Evolutionary conservation across 2,888 invertebrate genomes (phyloP).

Genomic region (Acanthosoma haemorrhoidale): DNA sequence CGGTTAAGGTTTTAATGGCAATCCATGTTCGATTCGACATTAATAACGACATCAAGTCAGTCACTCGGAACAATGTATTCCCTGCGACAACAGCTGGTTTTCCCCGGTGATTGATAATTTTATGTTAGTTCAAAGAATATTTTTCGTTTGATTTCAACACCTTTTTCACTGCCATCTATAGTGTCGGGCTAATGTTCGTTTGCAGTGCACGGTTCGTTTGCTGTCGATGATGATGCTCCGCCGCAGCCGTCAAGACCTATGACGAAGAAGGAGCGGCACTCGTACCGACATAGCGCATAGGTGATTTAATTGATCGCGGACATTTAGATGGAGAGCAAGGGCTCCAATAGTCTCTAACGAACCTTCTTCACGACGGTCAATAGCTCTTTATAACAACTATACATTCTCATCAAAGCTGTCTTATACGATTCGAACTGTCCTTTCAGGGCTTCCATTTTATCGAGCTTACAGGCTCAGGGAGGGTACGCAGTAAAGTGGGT

Average conservation of each 20-base stretch:
- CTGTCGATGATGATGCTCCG: too few species aligned
- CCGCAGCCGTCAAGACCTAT: too few species aligned
- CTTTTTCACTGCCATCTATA: too few species aligned
- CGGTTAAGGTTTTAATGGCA: not conserved
- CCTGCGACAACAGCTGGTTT: too few species aligned
- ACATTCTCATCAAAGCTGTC: conserved; percentile 7
- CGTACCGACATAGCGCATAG: not conserved
- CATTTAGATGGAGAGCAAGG: not conserved
- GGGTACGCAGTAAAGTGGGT: conserved; percentile 3
- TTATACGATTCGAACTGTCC: not conserved
- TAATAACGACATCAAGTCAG: not conserved
- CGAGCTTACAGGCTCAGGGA: too few species aligned
- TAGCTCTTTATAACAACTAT: conserved; percentile 14
- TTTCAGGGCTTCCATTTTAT: too few species aligned
- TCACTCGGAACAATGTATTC: too few species aligned
- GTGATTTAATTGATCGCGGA: not conserved
- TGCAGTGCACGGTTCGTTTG: too few species aligned
- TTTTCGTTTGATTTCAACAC: too few species aligned
- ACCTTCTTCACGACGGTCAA: conserved; percentile 7
- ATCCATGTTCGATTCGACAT: not conserved
- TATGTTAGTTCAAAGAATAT: too few species aligned
- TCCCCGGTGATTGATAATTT: too few species aligned
- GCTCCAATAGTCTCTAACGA: not conserved
- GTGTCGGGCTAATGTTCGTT: too few species aligned
- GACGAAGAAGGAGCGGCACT: not conserved